phyloP scores from a whole-genome alignment of 2,888 invertebrate species.

The Quadroppia sp. region DNA sequence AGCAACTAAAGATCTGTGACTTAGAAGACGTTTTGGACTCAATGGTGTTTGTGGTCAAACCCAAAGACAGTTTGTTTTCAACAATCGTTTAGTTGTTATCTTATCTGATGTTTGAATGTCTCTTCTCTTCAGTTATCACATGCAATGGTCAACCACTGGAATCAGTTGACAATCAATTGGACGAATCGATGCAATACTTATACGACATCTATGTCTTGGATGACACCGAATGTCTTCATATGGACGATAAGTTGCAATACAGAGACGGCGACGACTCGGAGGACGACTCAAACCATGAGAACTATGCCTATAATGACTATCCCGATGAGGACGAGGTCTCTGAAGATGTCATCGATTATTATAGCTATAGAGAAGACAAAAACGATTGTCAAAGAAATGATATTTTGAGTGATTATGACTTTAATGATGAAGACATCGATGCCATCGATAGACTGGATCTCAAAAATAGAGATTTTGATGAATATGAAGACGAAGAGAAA shows the following conservation, averaged over 20 bases:
- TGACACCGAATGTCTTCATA: neutral
- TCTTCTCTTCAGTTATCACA: neutral
- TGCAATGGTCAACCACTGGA: conserved; percentile 8
- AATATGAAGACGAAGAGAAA: neutral
- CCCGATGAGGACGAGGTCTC: conserved; percentile 39
- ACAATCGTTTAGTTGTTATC: neutral
- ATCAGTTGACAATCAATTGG: neutral
- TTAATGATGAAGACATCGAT: neutral
- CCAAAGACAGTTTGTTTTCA: neutral
- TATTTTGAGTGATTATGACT: neutral
- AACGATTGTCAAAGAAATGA: neutral
- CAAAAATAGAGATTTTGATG: neutral
- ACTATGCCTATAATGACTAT: conserved; percentile 42
- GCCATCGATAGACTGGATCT: neutral
- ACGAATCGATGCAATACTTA: neutral
- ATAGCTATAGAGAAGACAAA: neutral
- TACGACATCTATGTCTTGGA: conserved; percentile 19
- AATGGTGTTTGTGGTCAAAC: neutral
- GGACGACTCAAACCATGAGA: conserved; percentile 37
- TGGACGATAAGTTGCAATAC: neutral
- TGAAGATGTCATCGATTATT: conserved; percentile 33
- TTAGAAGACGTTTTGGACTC: neutral
- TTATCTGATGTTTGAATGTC: neutral
- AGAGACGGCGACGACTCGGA: neutral
- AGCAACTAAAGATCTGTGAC: neutral